Evolutionary conservation across 2,888 invertebrate species (phyloP).

Genomic region (Epiperipatus broadwayi): DNA sequence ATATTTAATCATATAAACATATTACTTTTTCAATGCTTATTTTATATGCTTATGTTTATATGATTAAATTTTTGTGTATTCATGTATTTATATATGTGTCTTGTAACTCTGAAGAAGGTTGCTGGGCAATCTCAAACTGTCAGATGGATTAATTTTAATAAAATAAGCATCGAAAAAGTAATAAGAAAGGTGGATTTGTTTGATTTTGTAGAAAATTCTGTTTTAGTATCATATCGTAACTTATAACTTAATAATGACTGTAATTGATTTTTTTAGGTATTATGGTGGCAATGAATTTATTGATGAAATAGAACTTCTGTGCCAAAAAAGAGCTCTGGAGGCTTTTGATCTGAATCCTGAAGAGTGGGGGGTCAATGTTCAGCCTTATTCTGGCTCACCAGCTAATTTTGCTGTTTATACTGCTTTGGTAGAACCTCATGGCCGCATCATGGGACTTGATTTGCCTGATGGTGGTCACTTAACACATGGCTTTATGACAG

Average conservation of each 20-base stretch:
- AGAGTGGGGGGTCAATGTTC: slow-evolving; percentile 94
- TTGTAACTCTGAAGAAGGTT: too few relatives aligned
- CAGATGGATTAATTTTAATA: too few relatives aligned
- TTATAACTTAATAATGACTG: too few relatives aligned
- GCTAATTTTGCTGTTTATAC: slow-evolving; percentile 95
- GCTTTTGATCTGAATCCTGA: slow-evolving; percentile 59
- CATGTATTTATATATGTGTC: too few relatives aligned
- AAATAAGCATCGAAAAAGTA: too few relatives aligned
- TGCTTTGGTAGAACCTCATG: slow-evolving; percentile 68
- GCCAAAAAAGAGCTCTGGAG: slow-evolving; percentile 65
- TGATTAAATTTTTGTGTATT: too few relatives aligned
- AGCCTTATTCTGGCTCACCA: slow-evolving; percentile 86
- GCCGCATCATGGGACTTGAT: slow-evolving; percentile 86
- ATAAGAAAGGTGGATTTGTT: not conserved
- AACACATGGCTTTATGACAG: slow-evolving; percentile 73
- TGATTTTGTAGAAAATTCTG: not conserved
- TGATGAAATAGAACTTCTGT: slow-evolving; percentile 72
- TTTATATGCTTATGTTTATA: too few relatives aligned
- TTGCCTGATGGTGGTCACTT: slow-evolving; percentile 90
- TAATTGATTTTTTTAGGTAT: slow-evolving; percentile 51
- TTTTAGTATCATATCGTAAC: not conserved
- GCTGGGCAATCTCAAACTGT: too few relatives aligned
- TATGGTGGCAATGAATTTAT: slow-evolving; percentile 94
- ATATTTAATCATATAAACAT: too few relatives aligned
- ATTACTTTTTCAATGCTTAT: too few relatives aligned